Evolutionary conservation across 2,113 vertebrate species (phyloP), one percentile per base, ranked within the genome.

Genomic region (Petromus typicus): DNA sequence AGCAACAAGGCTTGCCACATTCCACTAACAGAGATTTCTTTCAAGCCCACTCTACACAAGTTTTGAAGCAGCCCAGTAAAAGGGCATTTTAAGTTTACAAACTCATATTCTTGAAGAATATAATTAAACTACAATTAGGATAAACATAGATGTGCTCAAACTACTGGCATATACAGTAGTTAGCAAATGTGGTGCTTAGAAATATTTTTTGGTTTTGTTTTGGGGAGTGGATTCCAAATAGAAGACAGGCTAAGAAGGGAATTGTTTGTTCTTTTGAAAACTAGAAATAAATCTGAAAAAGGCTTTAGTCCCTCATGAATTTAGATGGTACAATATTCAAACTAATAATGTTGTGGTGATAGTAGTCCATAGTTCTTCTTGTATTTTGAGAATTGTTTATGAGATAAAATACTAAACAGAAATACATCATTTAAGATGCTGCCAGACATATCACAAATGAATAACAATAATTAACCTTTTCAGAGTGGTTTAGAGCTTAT

Each of bases 381-480:
- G 34, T 37, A 25, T 82, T 27, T 43, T 91, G 34, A 86, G 32
- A 71, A 56, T 69, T 87, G 51, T 54, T 56, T 64, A 40, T 2
- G 45, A 94, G 67, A 56, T 17, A 0, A 22, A 69, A 5, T 67
- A 54, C 20, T 84, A 91, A 84, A 8, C 8, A 75, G 66, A 94
- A 14, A 66, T 63, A 20, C 40, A 81, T 94, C 57, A 64, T 51
- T 56, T 78, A 75, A n/a, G 23, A 91, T 56, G 30, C 45, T 82
- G 37, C 59, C 48, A 71, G 83, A 59, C 1, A 86, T 1, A n/a
- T 22, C 75, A 78, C 73, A 73, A 85, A 76, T 30, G 37, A 85
- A 75, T 79, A 69, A 75, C 43, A 22, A 78, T 56, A 73, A 71
- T 86, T 93, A 93, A 79, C 45, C 83, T 91, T 63, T 84, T 71